Conservation (phyloP, 2,888 invertebrate species). For the Pilophorus perplexus region DNA sequence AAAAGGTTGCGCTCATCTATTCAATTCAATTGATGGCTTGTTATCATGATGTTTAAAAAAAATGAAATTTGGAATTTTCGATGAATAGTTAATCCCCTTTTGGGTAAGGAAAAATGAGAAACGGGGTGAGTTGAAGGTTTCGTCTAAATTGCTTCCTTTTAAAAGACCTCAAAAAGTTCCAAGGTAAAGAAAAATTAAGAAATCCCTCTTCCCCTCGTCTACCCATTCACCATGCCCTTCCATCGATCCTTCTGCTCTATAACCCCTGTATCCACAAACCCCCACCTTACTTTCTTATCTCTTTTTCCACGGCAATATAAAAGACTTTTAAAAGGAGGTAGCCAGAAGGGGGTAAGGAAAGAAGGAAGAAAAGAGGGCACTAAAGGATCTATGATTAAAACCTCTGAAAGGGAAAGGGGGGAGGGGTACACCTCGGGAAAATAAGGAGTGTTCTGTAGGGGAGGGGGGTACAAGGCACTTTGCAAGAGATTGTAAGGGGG, state of each 20-base stretch:
- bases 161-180: slow-evolving; percentile 26
- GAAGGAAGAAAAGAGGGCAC: slow-evolving; percentile 15
- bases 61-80: too few relatives aligned
- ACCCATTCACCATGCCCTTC: neutral
- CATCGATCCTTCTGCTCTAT: slow-evolving; percentile 5
- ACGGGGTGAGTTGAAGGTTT: neutral
- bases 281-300: slow-evolving; percentile 8
- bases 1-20: too few relatives aligned
- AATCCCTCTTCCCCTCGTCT: neutral
- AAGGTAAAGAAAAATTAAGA: slow-evolving; percentile 33
- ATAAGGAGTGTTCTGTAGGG: too few relatives aligned
- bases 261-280: slow-evolving; percentile 22
- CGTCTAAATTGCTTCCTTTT: slow-evolving; percentile 17
- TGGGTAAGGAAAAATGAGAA: neutral
- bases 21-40: too few relatives aligned
- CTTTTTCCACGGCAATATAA: slow-evolving; percentile 40
- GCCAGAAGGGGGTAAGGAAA: neutral
- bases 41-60: too few relatives aligned
- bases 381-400: slow-evolving; percentile 48
- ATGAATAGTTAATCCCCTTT: too few relatives aligned
- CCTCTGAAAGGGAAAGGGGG: slow-evolving; percentile 24
- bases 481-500: slow-evolving; percentile 29
- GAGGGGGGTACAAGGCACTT: slow-evolving; percentile 32
- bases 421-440: neutral
- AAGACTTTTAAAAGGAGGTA: slow-evolving; percentile 42